Conservation (phyloP, 2,113 vertebrate species). For the Actenoides hombroni region DNA sequence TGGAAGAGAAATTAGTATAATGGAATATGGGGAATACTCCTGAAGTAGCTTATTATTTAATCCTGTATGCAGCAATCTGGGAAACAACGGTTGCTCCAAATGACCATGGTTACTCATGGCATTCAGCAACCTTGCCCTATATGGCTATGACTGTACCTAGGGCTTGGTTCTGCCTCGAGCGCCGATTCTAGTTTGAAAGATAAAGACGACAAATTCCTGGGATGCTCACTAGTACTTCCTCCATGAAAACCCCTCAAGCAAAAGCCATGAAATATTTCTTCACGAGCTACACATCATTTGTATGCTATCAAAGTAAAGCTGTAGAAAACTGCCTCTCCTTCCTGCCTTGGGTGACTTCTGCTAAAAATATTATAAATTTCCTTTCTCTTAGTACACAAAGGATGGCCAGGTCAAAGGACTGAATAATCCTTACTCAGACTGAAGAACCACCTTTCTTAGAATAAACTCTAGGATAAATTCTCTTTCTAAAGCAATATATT, state of each 20-base stretch:
- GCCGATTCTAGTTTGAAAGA: not conserved
- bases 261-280: not conserved
- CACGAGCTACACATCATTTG: not conserved
- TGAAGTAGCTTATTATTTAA: not conserved
- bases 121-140: not conserved
- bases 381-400: not conserved
- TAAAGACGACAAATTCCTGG: not conserved
- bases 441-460: not conserved
- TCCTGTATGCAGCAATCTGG: not conserved
- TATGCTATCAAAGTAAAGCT: not conserved
- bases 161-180: not conserved
- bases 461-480: not conserved
- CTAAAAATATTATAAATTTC: not conserved
- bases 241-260: not conserved
- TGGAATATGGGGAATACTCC: not conserved
- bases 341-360: not conserved
- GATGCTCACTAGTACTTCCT: not conserved
- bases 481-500: not conserved
- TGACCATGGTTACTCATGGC: not conserved
- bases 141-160: accelerated
- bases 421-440: not conserved
- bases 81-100: not conserved
- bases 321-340: not conserved
- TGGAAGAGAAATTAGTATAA: not conserved
- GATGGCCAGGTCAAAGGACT: not conserved